Base-by-base conservation (phyloP, 1,140 invertebrate genomes). In the Anastrepha obliqua region DNA sequence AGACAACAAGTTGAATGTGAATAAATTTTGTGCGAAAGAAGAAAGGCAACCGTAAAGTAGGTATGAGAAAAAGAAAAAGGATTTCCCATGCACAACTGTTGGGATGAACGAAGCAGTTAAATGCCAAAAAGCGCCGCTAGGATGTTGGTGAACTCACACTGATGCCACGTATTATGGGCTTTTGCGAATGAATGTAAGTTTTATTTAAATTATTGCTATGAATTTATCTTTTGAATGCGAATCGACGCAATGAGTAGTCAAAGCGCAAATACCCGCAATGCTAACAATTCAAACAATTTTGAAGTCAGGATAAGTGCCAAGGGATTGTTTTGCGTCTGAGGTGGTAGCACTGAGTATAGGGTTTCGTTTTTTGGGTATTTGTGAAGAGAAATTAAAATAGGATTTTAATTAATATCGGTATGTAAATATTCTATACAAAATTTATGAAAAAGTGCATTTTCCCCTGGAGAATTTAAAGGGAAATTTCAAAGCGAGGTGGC, bases 131-230 rank as follows among this genome's bases (percentile, higher is more conserved):
- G 17, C 74, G n/a, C 47, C 74, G 74, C 47, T 55, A 81, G 74
- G 70, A 78, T 51, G 15, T n/a, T 7, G 15, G 39, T 8, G 0
- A 81, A 20, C 47, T 55, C 15, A 51, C 74, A 29, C 47, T n/a
- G n/a, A 2, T 17, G 3, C n/a, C 74, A 2, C 42, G 17, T 4
- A 55, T 81, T 81, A 81, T 47, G 74, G 15, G 74, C 74, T 81
- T 81, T 55, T 9, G 47, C n/a, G 47, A 81, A 81, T 81, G 74
- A 55, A 55, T 81, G 44, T 81, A 81, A 81, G 74, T 81, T 81
- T 81, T 81, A 81, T 81, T 58, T 81, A 81, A 81, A 81, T 81
- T 81, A 81, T 81, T 81, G 74, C 74, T 81, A 39, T 81, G 74
- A 81, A 81, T 81, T 81, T 81, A 81, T 81, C 74, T 81, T 29